Evolutionary conservation across 2,113 vertebrate species (phyloP).

Genomic region (Carlito syrichta): DNA sequence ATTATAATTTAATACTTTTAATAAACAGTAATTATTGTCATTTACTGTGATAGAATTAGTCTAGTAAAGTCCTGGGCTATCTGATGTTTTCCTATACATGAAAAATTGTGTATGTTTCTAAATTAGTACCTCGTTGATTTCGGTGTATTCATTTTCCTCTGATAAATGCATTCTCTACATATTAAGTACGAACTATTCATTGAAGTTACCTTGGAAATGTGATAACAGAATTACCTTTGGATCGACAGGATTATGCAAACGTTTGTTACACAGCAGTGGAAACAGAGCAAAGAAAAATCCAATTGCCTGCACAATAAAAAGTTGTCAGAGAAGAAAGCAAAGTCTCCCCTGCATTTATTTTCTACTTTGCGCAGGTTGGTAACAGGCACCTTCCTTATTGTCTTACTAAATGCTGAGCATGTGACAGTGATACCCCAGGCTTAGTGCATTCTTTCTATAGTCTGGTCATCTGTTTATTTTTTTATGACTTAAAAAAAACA

Average conservation of each 20-base stretch:
- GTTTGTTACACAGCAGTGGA: constrained; percentile 94
- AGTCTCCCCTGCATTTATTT: constrained; percentile 94
- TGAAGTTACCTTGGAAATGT: background rate
- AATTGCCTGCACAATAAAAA: constrained; percentile 89
- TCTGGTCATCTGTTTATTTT: background rate
- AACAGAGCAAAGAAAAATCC: constrained; percentile 91
- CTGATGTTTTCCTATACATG: background rate
- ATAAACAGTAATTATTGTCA: background rate
- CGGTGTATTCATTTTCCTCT: background rate
- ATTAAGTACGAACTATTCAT: background rate
- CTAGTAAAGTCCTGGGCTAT: background rate
- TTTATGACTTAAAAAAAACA: background rate
- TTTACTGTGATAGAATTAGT: background rate
- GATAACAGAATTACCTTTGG: constrained; percentile 40
- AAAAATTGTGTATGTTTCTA: background rate
- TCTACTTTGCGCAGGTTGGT: constrained; percentile 92
- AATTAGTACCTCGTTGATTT: background rate
- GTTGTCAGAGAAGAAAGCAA: constrained; percentile 90
- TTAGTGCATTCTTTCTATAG: background rate
- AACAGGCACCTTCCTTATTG: background rate
- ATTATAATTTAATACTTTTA: background rate
- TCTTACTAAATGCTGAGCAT: background rate
- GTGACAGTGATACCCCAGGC: background rate
- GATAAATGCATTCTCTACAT: background rate
- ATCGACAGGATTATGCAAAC: constrained; percentile 92